Percentiles rank a stretch among this genome's conserved stretches.
Evolutionary conservation across 2,113 vertebrate species (phyloP).

Genomic region (Rhabdomys dilectus): DNA sequence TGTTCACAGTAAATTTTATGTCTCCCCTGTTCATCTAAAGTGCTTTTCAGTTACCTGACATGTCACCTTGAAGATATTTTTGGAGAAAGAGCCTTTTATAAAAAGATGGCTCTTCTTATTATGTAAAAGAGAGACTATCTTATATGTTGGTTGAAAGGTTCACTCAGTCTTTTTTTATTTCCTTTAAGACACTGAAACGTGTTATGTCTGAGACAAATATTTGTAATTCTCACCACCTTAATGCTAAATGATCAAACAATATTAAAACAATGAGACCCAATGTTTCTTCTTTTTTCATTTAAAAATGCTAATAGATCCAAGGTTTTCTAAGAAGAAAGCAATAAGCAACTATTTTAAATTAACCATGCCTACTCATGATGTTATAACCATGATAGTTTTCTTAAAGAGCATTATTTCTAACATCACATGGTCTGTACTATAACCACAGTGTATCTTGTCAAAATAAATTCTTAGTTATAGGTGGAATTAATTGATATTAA

Average conservation of each 20-base stretch:
- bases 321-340: not conserved
- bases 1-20: slow-evolving; percentile 62
- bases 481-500: not conserved
- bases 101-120: slow-evolving; percentile 47
- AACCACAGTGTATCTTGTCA: not conserved
- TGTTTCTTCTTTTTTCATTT: not conserved
- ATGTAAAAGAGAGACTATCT: not conserved
- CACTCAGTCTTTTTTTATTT: slow-evolving; percentile 34
- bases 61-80: slow-evolving; percentile 72
- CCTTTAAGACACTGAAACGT: not conserved
- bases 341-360: slow-evolving; percentile 37
- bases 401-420: not conserved
- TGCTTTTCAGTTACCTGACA: slow-evolving; percentile 53
- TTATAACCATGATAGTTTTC: not conserved
- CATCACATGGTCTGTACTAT: not conserved
- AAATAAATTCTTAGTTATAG: not conserved
- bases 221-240: not conserved
- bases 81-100: not conserved
- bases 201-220: slow-evolving; percentile 8
- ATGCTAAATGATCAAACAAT: not conserved
- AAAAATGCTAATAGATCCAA: not conserved
- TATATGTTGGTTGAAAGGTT: slow-evolving; percentile 26
- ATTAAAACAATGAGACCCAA: not conserved
- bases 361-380: not conserved
- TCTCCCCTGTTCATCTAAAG: slow-evolving; percentile 45